Evolutionary conservation across 2,113 vertebrate genomes (phyloP), one percentile per base, ranked within the genome.

Genomic region (Oplegnathus fasciatus): DNA sequence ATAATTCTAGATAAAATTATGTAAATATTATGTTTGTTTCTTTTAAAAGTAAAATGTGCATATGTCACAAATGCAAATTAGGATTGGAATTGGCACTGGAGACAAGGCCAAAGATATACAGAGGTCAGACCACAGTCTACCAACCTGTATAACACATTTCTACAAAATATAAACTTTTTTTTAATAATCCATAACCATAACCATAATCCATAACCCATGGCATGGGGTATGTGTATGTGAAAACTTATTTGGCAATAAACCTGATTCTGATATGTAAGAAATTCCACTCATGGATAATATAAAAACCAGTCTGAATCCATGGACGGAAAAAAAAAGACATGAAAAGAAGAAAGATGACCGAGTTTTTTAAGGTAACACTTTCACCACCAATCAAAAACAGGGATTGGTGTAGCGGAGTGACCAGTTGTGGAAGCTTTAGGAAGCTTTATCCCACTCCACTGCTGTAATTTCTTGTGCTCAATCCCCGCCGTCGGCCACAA

Each of bases 381-480:
- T 32, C 1, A 6, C 8, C 18, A 18, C 24, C 22, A 11, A 60
- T 74, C 28, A 64, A 10, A 80, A 70, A 2, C 8, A 5, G 34
- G 50, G 50, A 22, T n/a, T 4, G 62, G 3, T 55, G 62, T 8
- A 5, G 69, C 55, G 0, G 3, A 20, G 62, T 22, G 76, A 65
- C 50, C 54, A 40, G 65, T 76, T 55, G 20, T 40, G 20, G 26
- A 32, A 54, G 80, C 75, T 83, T 83, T 79, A 72, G 26, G 57
- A 54, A 44, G 54, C 69, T 88, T 90, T 87, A 89, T 87, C 83
- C 85, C 37, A 2, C 69, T 84, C 50, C 86, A 32, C 87, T 71
- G 75, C 82, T 84, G 85, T 80, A 76, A 90, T 87, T 89, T 88
- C 79, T 81, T 62, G 50, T 46, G 32, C 81, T 88, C 89, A 83